These are phyloP conservation scores for Gavialis gangeticus DNA, from an alignment of 2,113 vertebrate species.

Conservation along the genomic window DNA sequence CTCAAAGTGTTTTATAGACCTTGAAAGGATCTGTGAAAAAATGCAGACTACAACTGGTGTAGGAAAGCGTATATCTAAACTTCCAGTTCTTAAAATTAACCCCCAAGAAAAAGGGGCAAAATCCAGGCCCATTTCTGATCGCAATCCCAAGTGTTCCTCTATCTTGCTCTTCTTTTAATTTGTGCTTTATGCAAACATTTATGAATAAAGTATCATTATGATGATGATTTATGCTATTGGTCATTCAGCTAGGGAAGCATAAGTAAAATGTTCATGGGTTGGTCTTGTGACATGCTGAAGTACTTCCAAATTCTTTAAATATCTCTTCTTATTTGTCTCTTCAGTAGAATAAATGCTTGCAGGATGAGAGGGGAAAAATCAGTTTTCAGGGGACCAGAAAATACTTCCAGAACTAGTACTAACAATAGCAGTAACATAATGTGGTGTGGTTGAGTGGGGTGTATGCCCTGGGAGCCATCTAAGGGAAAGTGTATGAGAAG, in stretches of 20 bases:
- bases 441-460: no score
- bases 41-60: neutral
- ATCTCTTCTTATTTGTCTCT: neutral
- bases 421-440: neutral
- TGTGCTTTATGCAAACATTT: neutral
- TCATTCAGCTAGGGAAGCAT: neutral
- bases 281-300: neutral
- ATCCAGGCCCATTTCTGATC: neutral
- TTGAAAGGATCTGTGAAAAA: constrained; percentile 21
- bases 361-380: neutral
- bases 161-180: neutral
- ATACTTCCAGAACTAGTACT: neutral
- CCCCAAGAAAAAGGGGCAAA: neutral
- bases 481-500: no score
- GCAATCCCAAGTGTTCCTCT: neutral
- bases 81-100: neutral
- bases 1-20: neutral
- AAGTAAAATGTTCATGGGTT: neutral
- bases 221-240: neutral
- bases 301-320: neutral
- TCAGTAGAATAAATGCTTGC: neutral
- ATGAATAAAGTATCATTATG: neutral
- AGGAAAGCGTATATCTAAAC: neutral
- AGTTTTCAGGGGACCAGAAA: neutral
- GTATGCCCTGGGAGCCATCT: no score